A percentile compares a stretch with the other conserved stretches of the same genome.
These are phyloP conservation scores for Candoia aspera DNA, from an alignment of 2,113 vertebrate species.

Conservation along the genomic window DNA sequence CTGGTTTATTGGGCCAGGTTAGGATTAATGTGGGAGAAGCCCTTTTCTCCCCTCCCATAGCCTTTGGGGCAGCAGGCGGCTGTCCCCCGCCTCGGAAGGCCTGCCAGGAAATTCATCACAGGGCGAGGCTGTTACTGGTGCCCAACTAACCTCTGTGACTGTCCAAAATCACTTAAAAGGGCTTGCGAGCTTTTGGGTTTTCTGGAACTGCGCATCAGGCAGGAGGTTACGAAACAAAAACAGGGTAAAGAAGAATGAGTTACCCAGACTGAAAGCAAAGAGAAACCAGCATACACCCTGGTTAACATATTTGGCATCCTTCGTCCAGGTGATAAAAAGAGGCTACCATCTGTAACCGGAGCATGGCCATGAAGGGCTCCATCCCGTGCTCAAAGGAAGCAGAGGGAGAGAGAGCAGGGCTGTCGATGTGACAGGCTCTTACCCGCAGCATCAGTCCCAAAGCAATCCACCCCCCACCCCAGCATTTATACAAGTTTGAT, in stretches of 20 bases:
- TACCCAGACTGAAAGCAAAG: neutral
- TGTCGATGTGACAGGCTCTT: neutral
- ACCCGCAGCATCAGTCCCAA: neutral
- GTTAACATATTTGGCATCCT: neutral
- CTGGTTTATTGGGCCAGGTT: neutral
- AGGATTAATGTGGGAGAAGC: no score
- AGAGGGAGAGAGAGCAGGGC: conserved; percentile 16
- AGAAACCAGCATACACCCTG: neutral
- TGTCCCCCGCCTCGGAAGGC: neutral
- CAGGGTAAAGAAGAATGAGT: neutral
- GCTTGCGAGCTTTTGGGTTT: neutral
- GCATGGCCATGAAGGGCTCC: conserved; percentile 31
- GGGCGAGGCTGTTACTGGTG: neutral
- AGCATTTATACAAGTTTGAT: neutral
- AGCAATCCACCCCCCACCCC: neutral
- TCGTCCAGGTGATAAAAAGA: neutral
- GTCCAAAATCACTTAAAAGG: neutral
- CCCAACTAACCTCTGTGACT: neutral
- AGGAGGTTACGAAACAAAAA: neutral
- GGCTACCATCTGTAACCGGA: neutral
- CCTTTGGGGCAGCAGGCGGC: neutral
- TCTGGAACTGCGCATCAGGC: neutral
- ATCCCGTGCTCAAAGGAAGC: neutral
- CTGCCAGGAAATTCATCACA: neutral
- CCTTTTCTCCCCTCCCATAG: neutral